A percentile compares a stretch with the other conserved stretches of the same genome.
Conservation (phyloP, 2,888 invertebrate genomes). For the Tetranychus truncatus region DNA sequence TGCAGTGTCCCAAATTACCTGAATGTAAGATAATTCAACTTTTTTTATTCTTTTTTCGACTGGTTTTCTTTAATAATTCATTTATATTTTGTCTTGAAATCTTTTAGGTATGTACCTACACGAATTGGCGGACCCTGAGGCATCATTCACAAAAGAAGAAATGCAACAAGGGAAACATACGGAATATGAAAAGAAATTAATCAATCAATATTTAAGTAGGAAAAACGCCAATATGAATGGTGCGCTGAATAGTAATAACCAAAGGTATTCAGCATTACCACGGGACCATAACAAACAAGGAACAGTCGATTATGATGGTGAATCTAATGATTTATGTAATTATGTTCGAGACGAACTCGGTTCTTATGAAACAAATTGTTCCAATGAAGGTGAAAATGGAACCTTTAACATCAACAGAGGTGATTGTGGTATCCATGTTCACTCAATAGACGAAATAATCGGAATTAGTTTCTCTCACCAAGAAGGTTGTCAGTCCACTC, state of each 20-base stretch:
- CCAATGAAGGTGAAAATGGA: background rate
- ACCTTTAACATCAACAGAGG: background rate
- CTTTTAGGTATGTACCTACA: conserved; percentile 85
- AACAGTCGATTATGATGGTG: background rate
- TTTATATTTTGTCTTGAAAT: background rate
- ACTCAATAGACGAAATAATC: conserved; percentile 12
- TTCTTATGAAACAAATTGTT: background rate
- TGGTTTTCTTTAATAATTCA: background rate
- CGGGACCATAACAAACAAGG: background rate
- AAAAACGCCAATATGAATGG: conserved; percentile 10
- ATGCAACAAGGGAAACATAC: conserved; percentile 83
- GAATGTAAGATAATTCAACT: conserved; percentile 18
- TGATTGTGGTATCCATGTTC: conserved; percentile 4
- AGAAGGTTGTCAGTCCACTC: too few relatives aligned
- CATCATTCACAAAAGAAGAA: conserved; percentile 87
- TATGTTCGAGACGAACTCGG: background rate
- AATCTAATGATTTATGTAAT: conserved; percentile 5
- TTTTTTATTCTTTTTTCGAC: background rate
- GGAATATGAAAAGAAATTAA: conserved; percentile 82
- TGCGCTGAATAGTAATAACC: background rate
- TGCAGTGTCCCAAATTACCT: conserved; percentile 78
- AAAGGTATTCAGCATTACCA: background rate
- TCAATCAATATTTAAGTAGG: conserved; percentile 47
- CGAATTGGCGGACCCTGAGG: conserved; percentile 81
- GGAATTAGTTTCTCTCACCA: too few relatives aligned